These are phyloP conservation scores for Erpobdella octoculata DNA, from an alignment of 2,888 invertebrate genomes.

Conservation along the genomic window DNA sequence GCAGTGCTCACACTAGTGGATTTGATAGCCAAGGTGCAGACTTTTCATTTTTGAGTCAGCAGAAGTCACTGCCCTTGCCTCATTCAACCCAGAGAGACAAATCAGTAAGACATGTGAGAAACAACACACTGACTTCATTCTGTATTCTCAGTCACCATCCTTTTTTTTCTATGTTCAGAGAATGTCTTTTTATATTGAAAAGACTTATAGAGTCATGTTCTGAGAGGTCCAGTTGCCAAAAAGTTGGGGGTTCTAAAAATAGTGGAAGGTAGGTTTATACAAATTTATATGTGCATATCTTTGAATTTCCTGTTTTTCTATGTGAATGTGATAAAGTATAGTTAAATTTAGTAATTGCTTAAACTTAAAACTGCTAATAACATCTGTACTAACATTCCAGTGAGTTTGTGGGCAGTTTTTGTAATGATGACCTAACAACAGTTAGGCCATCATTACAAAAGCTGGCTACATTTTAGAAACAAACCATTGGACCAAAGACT, in stretches of 20 bases:
- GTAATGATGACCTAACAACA: too few relatives aligned
- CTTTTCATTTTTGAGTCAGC: background rate
- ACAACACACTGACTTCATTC: constrained; percentile 88
- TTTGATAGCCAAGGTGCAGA: background rate
- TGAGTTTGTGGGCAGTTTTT: too few relatives aligned
- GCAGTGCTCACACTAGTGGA: background rate
- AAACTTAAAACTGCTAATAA: too few relatives aligned
- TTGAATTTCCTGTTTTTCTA: too few relatives aligned
- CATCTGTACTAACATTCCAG: too few relatives aligned
- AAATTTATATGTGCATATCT: too few relatives aligned
- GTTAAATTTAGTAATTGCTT: too few relatives aligned
- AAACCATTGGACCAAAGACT: too few relatives aligned
- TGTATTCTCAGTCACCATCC: constrained; percentile 98
- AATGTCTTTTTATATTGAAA: constrained; percentile 89
- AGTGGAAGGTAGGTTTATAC: constrained; percentile 66
- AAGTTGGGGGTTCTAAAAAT: constrained; percentile 66
- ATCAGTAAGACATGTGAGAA: constrained; percentile 55
- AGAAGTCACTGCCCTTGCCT: constrained; percentile 38
- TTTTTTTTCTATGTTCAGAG: constrained; percentile 94
- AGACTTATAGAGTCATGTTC: constrained; percentile 95
- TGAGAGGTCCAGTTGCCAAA: constrained; percentile 60
- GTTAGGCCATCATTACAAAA: too few relatives aligned
- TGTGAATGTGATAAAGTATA: too few relatives aligned
- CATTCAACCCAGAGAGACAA: constrained; percentile 44
- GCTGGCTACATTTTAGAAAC: too few relatives aligned